phyloP scores from a whole-genome alignment of 2,888 invertebrate species.

The Lasioglossum villosulum region DNA sequence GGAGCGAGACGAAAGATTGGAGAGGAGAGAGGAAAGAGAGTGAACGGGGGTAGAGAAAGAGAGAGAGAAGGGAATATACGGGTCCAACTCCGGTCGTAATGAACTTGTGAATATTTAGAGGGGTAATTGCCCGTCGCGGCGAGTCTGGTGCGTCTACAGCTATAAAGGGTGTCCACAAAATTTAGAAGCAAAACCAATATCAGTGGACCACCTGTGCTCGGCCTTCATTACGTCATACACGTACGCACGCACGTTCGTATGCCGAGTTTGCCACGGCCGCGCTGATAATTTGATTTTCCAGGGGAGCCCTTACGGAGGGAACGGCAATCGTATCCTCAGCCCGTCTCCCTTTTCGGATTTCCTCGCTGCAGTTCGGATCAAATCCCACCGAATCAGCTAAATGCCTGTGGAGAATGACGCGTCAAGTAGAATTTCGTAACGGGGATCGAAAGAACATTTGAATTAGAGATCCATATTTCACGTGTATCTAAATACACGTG shows the following conservation, averaged over 20 bases:
- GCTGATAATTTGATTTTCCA: conserved; percentile 75
- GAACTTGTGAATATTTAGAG: conserved; percentile 84
- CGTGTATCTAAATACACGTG: no score
- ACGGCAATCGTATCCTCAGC: conserved; percentile 34
- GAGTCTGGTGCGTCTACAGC: conserved; percentile 64
- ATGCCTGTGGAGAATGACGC: not conserved
- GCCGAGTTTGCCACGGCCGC: conserved; percentile 39
- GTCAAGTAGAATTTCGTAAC: no score
- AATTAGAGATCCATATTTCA: no score
- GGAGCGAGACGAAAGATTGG: conserved; percentile 43
- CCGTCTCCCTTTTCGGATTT: conserved; percentile 17
- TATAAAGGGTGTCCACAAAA: conserved; percentile 76
- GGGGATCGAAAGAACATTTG: no score
- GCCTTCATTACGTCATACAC: conserved; percentile 57
- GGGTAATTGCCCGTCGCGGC: conserved; percentile 81
- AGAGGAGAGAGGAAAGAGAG: conserved; percentile 28
- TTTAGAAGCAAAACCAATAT: conserved; percentile 78
- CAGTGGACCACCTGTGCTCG: conserved; percentile 75
- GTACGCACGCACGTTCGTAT: conserved; percentile 30
- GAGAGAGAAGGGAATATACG: conserved; percentile 56
- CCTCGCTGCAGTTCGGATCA: not conserved
- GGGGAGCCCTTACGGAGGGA: conserved; percentile 41
- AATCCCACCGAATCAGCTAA: not conserved
- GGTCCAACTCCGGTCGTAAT: conserved; percentile 80
- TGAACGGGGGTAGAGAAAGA: conserved; percentile 34